These are phyloP conservation scores for Cinara cedri DNA, from an alignment of 2,888 invertebrate species.

Conservation along the genomic window DNA sequence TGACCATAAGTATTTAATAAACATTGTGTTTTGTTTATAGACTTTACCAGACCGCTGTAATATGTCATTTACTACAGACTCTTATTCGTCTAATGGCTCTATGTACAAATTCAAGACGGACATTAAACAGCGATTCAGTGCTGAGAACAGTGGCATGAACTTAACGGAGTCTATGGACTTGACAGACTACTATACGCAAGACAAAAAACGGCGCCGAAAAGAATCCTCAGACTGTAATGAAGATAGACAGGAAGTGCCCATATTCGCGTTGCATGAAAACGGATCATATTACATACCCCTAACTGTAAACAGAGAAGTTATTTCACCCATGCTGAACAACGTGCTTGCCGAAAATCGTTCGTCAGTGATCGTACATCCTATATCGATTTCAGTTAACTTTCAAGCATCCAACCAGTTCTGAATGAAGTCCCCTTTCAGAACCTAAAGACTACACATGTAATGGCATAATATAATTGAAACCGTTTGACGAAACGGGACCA, in stretches of 20 bases:
- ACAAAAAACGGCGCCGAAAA: slow-evolving; percentile 32
- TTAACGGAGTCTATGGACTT: background rate
- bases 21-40: slow-evolving; percentile 17
- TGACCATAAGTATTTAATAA: too few relatives aligned
- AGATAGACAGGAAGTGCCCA: slow-evolving; percentile 70
- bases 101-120: slow-evolving; percentile 91
- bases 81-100: slow-evolving; percentile 61
- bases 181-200: slow-evolving; percentile 24
- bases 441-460: background rate
- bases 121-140: slow-evolving; percentile 84
- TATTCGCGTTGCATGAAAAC: slow-evolving; percentile 88
- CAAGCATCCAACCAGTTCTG: slow-evolving; percentile 59
- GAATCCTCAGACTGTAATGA: slow-evolving; percentile 11
- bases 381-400: slow-evolving; percentile 89
- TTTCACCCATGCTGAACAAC: slow-evolving; percentile 70
- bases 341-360: slow-evolving; percentile 62
- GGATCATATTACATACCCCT: slow-evolving; percentile 89
- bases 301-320: slow-evolving; percentile 75
- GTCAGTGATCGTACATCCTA: slow-evolving; percentile 76
- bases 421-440: background rate
- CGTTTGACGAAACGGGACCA: too few relatives aligned
- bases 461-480: too few relatives aligned
- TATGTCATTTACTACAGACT: slow-evolving; percentile 61
- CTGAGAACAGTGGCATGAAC: slow-evolving; percentile 59
- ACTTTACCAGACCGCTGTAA: slow-evolving; percentile 59